A percentile compares a stretch with the other conserved stretches of the same genome.
Evolutionary conservation across 30 jellyfish, hydroid and myxozoan genomes (phyloP).

Genomic region (Haliclystus octoradiatus): DNA sequence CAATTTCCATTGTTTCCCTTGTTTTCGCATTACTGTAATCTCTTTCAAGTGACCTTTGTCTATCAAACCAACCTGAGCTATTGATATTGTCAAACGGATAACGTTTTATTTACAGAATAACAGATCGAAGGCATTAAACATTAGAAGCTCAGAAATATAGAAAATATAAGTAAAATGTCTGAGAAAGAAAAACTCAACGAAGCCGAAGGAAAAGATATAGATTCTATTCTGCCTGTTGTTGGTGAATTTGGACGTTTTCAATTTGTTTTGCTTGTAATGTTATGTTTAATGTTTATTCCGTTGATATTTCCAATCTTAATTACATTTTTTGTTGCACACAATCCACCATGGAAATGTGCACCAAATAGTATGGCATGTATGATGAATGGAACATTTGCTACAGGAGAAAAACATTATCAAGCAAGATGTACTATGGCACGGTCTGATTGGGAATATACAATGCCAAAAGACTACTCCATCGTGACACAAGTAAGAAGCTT

Average conservation of each 20-base stretch:
- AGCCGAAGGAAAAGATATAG: conserved; percentile 34
- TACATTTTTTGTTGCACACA: conserved; percentile 65
- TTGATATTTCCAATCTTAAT: conserved; percentile 50
- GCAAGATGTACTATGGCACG: conserved; percentile 47
- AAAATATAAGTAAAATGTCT: too few relatives aligned
- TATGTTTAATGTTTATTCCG: conserved; percentile 63
- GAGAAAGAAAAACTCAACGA: too few relatives aligned
- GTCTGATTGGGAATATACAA: conserved; percentile 50
- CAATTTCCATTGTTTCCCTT: too few relatives aligned
- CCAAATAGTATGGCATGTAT: conserved; percentile 73
- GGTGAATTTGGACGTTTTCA: conserved; percentile 94
- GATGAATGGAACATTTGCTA: conserved; percentile 25
- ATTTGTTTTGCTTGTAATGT: conserved; percentile 41
- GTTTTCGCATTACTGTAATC: too few relatives aligned
- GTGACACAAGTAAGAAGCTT: conserved; percentile 48
- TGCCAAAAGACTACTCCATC: conserved; percentile 55
- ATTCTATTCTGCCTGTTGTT: conserved; percentile 53
- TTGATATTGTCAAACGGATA: too few relatives aligned
- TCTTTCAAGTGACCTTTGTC: too few relatives aligned
- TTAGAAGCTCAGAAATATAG: too few relatives aligned
- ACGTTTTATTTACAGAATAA: too few relatives aligned
- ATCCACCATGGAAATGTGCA: conserved; percentile 91
- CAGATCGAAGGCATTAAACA: too few relatives aligned
- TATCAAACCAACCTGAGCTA: too few relatives aligned
- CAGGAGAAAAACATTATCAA: conserved; percentile 5